Percentiles rank a stretch among this genome's conserved stretches.
Conservation (phyloP, 2,797 vertebrate species). For the Pseudomugil gertrudae region DNA sequence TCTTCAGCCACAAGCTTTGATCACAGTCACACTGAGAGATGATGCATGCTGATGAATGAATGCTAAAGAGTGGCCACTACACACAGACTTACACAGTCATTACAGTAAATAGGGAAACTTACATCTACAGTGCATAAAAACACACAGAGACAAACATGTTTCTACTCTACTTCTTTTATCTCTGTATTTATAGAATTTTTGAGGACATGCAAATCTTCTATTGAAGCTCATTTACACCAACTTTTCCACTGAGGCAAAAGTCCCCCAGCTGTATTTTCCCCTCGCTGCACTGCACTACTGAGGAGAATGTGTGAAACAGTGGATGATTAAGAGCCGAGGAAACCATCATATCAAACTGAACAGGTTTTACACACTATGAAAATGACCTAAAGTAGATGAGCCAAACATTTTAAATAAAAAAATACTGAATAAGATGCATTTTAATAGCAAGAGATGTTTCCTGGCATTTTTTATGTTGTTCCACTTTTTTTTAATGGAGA, state of each 20-base stretch:
- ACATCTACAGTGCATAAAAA: not conserved
- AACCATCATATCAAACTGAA: conserved; percentile 40
- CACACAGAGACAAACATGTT: not conserved
- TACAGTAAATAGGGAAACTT: conserved; percentile 24
- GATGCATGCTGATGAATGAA: conserved; percentile 66
- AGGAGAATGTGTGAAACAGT: conserved; percentile 56
- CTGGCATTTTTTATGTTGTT: conserved; percentile 13
- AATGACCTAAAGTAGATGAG: conserved; percentile 19
- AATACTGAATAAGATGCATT: conserved; percentile 15
- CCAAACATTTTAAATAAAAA: conserved; percentile 21
- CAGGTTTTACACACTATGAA: conserved; percentile 49
- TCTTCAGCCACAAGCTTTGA: conserved; percentile 68
- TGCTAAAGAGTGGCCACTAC: conserved; percentile 45
- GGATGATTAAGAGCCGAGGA: conserved; percentile 40
- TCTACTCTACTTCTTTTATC: not conserved
- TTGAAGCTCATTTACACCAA: conserved; percentile 25
- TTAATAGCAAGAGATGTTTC: conserved; percentile 18
- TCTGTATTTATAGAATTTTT: conserved; percentile 23
- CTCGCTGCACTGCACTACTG: conserved; percentile 32
- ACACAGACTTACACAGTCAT: conserved; percentile 9
- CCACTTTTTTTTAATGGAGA: not conserved
- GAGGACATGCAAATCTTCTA: conserved; percentile 11
- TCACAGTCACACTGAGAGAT: conserved; percentile 50
- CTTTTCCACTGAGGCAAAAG: conserved; percentile 33
- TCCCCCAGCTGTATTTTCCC: conserved; percentile 22